Evolutionary conservation across 2,888 invertebrate genomes (phyloP).

Genomic region (Parapristionchus giblindavisi): DNA sequence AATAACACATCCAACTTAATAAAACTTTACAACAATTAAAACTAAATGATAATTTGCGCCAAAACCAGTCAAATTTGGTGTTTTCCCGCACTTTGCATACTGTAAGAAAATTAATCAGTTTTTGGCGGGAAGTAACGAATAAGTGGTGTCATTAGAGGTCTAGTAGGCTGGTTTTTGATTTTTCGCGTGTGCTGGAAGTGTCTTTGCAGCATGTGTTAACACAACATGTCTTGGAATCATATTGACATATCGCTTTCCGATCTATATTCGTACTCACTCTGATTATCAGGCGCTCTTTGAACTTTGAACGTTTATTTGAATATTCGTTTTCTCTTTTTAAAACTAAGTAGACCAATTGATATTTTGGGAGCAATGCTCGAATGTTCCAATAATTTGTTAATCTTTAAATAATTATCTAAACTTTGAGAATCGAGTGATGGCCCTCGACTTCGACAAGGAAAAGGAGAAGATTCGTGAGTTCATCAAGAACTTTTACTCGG

Average conservation of each 20-base stretch:
- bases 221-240: no score
- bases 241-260: no score
- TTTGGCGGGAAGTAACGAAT: no score
- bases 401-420: not conserved
- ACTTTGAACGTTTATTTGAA: not conserved
- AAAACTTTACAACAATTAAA: not conserved
- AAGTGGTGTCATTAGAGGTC: not conserved
- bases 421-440: slow-evolving; percentile 19
- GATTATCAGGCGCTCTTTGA: no score
- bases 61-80: not conserved
- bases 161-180: no score
- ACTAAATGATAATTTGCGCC: not conserved
- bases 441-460: slow-evolving; percentile 52
- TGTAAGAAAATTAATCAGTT: slow-evolving; percentile 14
- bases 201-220: no score
- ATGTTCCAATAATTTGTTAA: not conserved
- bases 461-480: slow-evolving; percentile 76
- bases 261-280: no score
- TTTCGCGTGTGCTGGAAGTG: no score
- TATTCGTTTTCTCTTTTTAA: not conserved
- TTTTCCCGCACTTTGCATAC: slow-evolving; percentile 24
- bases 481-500: slow-evolving; percentile 58
- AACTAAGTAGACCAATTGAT: no score
- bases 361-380: not conserved
- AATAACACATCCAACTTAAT: not conserved